Percentiles rank a stretch among this genome's conserved stretches.
Conservation (phyloP, 2,113 vertebrate genomes). For the Rattus rattus region DNA sequence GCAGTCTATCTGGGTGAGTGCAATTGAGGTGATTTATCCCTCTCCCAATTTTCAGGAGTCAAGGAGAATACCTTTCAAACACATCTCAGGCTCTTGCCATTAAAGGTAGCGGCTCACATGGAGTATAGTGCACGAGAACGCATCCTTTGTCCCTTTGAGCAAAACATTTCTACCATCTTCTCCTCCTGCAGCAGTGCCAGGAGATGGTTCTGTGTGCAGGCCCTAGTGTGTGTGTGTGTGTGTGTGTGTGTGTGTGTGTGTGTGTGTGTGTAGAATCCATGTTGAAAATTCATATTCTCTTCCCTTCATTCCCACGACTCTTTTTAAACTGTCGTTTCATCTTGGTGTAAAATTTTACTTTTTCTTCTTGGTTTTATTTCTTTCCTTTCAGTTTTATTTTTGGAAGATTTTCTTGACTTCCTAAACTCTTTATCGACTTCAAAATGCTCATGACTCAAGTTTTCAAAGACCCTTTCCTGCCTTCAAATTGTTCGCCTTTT, state of each 20-base stretch:
- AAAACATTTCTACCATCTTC: background rate
- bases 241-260: background rate
- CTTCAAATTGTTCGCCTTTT: background rate
- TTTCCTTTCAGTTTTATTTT: background rate
- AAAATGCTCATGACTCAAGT: background rate
- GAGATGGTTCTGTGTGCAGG: no score
- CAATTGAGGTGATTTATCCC: background rate
- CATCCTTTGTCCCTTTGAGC: background rate
- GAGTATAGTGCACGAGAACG: background rate
- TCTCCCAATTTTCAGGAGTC: background rate
- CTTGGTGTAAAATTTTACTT: background rate
- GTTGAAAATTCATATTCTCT: background rate
- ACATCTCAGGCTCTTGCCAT: background rate
- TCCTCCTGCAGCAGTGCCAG: background rate
- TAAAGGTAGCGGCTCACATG: background rate
- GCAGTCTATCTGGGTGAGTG: background rate
- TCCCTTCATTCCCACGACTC: background rate
- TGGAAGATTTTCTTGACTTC: background rate
- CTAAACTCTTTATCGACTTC: background rate
- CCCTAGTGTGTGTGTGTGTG: background rate
- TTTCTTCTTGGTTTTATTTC: background rate
- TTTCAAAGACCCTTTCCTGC: background rate
- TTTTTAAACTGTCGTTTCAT: background rate
- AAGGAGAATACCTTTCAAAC: constrained; percentile 21
- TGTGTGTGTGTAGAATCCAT: background rate